These are phyloP conservation scores for Spatulosminthurus flaviceps DNA, from an alignment of 2,888 invertebrate genomes.

Conservation along the genomic window DNA sequence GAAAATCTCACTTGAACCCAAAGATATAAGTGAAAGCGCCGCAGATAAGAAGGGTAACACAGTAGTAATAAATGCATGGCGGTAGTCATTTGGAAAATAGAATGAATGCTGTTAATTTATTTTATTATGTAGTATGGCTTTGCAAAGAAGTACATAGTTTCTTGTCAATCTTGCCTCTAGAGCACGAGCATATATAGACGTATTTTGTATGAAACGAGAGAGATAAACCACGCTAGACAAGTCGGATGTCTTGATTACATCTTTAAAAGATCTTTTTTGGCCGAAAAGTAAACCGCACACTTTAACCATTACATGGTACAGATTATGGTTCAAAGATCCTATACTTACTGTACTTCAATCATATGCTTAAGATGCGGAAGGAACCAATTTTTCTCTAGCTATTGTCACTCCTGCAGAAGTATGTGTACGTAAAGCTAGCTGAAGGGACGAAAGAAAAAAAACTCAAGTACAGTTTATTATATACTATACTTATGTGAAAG, in stretches of 20 bases:
- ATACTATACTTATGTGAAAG: background rate
- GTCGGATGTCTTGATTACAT: slow-evolving; percentile 29
- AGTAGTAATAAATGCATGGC: no score
- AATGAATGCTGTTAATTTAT: background rate
- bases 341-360: no score
- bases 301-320: slow-evolving; percentile 56
- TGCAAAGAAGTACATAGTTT: no score
- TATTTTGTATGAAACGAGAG: background rate
- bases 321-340: slow-evolving; percentile 41
- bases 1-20: no score
- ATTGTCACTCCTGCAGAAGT: background rate
- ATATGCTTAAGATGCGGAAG: slow-evolving; percentile 35
- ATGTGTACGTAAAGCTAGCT: no score
- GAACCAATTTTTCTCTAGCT: slow-evolving; percentile 29
- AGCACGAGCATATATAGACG: no score
- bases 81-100: background rate
- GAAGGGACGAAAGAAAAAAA: no score
- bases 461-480: background rate
- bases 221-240: background rate
- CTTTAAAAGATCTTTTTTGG: slow-evolving; percentile 40
- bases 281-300: slow-evolving; percentile 59
- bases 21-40: no score
- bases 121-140: background rate
- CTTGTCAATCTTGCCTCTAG: no score
- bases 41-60: no score